These are phyloP conservation scores for Semnornis frantzii DNA, from an alignment of 2,113 vertebrate genomes.

Conservation along the genomic window DNA sequence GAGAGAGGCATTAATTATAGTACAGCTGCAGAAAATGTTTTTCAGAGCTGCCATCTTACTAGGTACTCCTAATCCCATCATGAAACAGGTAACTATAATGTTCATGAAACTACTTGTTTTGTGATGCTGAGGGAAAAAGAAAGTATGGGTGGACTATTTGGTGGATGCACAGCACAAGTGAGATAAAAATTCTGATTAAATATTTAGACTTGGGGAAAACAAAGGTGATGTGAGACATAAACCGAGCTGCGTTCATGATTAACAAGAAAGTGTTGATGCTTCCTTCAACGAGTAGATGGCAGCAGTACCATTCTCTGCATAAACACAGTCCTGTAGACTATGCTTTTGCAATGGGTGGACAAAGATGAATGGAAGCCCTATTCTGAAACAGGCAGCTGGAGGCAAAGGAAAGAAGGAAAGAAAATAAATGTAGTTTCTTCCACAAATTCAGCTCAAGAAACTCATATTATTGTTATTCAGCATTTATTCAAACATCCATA, in stretches of 20 bases:
- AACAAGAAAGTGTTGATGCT: background rate
- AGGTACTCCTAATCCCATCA: background rate
- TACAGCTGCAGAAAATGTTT: background rate
- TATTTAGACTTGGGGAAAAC: slow-evolving; percentile 25
- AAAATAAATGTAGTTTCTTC: background rate
- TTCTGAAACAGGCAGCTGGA: slow-evolving; percentile 19
- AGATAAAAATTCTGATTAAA: slow-evolving; percentile 40
- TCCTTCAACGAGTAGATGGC: slow-evolving; percentile 28
- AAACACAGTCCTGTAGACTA: background rate
- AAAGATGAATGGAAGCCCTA: background rate
- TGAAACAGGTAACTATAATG: background rate
- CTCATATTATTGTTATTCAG: background rate
- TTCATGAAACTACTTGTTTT: background rate
- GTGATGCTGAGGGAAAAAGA: background rate
- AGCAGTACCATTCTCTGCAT: slow-evolving; percentile 19
- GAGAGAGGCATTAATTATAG: background rate
- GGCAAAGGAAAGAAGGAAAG: background rate
- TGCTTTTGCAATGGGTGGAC: background rate
- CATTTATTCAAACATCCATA: background rate
- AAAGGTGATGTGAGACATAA: background rate
- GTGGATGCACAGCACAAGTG: background rate
- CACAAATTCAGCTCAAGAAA: background rate
- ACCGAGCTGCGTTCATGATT: background rate
- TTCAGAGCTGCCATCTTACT: background rate
- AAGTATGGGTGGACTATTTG: background rate